A percentile compares a stretch with the other conserved stretches of the same genome.
Evolutionary conservation across 2,888 invertebrate species (phyloP).

Genomic region (Dicranocentrus wangi): DNA sequence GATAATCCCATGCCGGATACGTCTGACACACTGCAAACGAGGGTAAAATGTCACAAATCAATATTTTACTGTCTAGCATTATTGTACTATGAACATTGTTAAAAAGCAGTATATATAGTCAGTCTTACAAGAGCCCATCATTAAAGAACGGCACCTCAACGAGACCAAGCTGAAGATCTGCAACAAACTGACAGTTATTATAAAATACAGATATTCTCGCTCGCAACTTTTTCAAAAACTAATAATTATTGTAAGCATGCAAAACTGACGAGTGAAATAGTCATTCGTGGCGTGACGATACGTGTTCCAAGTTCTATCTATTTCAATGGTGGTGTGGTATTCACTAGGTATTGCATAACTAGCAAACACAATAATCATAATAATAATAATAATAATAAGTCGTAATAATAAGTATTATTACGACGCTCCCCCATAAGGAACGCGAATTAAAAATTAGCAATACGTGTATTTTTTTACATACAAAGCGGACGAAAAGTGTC

Average conservation of each 20-base stretch:
- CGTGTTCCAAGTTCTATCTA: background rate
- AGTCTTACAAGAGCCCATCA: constrained; percentile 40
- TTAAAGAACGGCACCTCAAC: constrained; percentile 28
- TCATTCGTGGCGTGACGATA: background rate
- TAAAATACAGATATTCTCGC: no score
- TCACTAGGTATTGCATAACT: background rate
- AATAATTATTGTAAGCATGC: no score
- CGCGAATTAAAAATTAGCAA: no score
- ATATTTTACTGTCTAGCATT: background rate
- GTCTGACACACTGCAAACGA: background rate
- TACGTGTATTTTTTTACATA: no score
- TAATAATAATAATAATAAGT: no score
- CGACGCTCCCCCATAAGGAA: no score
- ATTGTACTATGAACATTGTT: background rate
- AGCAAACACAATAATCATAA: background rate
- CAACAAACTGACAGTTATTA: no score
- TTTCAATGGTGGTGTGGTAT: background rate
- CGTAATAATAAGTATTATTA: no score
- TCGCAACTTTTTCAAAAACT: no score
- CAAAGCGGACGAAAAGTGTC: no score
- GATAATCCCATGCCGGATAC: background rate
- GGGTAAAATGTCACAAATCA: no score
- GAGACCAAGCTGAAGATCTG: constrained; percentile 12
- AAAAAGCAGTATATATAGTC: no score
- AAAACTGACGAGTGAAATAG: background rate